These are phyloP conservation scores for Dasypolia templi DNA, from an alignment of 2,888 invertebrate species.

Conservation along the genomic window DNA sequence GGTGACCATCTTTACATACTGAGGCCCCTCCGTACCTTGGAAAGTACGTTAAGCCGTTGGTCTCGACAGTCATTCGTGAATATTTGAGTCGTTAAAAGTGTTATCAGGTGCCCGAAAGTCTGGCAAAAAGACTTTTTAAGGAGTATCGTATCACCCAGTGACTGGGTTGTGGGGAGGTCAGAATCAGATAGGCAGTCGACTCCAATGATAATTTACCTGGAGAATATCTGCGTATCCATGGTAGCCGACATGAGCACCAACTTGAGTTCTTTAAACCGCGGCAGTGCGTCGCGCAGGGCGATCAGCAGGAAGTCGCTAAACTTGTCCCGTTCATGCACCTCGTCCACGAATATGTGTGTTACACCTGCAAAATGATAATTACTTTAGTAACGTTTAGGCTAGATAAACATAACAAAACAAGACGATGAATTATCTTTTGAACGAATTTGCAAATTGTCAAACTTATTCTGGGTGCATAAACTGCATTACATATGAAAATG, in stretches of 20 bases:
- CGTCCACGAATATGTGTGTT: conserved; percentile 97
- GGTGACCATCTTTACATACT: no score
- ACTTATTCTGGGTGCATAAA: no score
- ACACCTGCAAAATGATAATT: conserved; percentile 85
- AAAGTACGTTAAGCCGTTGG: no score
- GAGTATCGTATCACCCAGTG: neutral
- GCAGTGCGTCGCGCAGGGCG: conserved; percentile 94
- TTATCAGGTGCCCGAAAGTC: no score
- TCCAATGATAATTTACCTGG: conserved; percentile 80
- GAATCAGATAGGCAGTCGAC: neutral
- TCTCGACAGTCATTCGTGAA: no score
- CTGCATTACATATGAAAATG: no score
- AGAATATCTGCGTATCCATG: conserved; percentile 95
- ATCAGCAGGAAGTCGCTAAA: conserved; percentile 98
- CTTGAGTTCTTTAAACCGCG: conserved; percentile 93
- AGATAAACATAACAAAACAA: no score
- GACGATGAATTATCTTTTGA: no score
- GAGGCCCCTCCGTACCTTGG: no score
- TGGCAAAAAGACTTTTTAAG: neutral
- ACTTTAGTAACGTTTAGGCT: neutral
- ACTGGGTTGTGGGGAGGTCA: no score
- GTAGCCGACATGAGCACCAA: conserved; percentile 99
- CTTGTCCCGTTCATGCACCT: conserved; percentile 98
- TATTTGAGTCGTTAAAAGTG: no score
- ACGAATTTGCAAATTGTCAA: no score